Evolutionary conservation across 2,797 vertebrate genomes (phyloP).

Genomic region (Gadopsis marmoratus): DNA sequence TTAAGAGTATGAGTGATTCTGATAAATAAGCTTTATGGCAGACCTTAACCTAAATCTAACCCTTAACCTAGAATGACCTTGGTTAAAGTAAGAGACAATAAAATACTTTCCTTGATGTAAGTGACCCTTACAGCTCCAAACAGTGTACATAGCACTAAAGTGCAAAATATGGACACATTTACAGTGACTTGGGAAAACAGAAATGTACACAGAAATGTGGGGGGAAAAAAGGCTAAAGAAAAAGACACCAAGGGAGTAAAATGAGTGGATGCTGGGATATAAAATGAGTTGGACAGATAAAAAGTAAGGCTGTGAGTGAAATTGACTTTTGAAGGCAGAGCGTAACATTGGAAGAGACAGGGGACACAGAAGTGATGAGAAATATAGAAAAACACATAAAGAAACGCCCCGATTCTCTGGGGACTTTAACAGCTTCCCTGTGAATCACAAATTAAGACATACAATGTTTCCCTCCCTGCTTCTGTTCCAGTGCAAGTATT

Average conservation of each 20-base stretch:
- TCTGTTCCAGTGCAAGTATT: constrained; percentile 39
- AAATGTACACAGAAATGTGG: constrained; percentile 47
- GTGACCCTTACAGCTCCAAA: constrained; percentile 12
- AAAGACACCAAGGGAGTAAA: constrained; percentile 45
- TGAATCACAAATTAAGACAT: constrained; percentile 68
- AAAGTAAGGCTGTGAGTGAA: constrained; percentile 72
- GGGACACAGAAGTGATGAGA: constrained; percentile 57
- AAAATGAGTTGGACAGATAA: constrained; percentile 71
- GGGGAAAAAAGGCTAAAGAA: constrained; percentile 43
- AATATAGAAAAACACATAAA: constrained; percentile 71
- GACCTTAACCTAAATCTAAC: neutral
- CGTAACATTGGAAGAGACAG: constrained; percentile 60
- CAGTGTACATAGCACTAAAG: constrained; percentile 25
- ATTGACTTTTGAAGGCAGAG: constrained; percentile 71
- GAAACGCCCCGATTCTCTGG: constrained; percentile 37
- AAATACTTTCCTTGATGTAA: constrained; percentile 22
- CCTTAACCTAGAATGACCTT: neutral
- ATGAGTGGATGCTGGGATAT: constrained; percentile 61
- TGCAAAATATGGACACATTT: constrained; percentile 50
- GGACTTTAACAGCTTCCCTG: constrained; percentile 49
- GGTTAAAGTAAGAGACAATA: constrained; percentile 2
- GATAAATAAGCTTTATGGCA: constrained; percentile 3
- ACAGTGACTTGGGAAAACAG: constrained; percentile 45
- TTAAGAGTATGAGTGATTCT: neutral
- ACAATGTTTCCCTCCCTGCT: constrained; percentile 38